These are phyloP conservation scores for Styela clava DNA, from an alignment of 23 tunicate genomes.

Conservation along the genomic window DNA sequence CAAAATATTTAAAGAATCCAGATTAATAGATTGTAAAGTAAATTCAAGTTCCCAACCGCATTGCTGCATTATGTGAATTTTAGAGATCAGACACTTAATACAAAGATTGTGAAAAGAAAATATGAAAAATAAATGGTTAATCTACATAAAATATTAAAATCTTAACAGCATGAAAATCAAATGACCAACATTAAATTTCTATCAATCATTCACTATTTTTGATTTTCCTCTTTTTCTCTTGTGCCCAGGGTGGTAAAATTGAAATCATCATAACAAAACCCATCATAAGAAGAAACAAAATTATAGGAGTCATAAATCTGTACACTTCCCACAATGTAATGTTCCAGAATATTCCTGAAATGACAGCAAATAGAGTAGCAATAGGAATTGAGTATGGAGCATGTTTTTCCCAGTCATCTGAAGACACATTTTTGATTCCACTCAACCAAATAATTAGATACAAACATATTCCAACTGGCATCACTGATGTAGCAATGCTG, in stretches of 20 bases:
- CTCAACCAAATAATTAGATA: conserved; percentile 55
- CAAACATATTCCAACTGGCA: conserved; percentile 35
- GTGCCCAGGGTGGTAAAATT: conserved; percentile 36
- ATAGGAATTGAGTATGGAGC: conserved; percentile 44
- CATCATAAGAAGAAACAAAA: conserved; percentile 54
- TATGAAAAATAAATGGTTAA: background rate
- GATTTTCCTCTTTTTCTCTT: background rate
- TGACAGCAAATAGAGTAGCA: conserved; percentile 46
- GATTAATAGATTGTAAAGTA: no score
- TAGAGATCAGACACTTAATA: no score
- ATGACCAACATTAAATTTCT: background rate
- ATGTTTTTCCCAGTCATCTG: conserved; percentile 69
- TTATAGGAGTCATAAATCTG: conserved; percentile 55
- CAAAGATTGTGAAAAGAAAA: no score
- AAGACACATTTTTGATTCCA: conserved; percentile 32
- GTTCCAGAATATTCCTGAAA: conserved; percentile 61
- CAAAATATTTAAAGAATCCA: no score
- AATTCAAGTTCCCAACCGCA: no score
- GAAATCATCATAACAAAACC: conserved; percentile 66
- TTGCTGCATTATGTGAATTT: no score
- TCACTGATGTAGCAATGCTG: conserved; percentile 19
- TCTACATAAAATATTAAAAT: background rate
- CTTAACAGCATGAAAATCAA: background rate
- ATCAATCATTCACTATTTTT: background rate
- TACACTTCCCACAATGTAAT: conserved; percentile 62